A percentile compares a stretch with the other conserved stretches of the same genome.
Conservation (phyloP, 1,140 invertebrate species). For the Diuraphis noxia region DNA sequence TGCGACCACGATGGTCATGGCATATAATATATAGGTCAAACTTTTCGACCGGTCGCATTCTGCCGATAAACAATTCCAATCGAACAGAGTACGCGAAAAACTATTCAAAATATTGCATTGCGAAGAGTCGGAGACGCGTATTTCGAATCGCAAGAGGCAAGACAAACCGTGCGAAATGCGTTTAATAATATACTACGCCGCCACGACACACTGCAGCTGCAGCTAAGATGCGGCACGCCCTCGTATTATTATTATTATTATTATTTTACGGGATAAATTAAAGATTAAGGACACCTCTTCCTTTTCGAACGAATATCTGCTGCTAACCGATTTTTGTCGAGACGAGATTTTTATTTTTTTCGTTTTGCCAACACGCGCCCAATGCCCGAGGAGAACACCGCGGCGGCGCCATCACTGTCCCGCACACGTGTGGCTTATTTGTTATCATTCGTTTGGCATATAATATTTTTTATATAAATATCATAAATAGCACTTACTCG, state of each 20-base stretch:
- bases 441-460: no score
- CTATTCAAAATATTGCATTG: background rate
- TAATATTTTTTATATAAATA: background rate
- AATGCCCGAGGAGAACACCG: no score
- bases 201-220: no score
- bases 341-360: background rate
- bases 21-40: background rate
- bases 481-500: background rate
- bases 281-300: background rate
- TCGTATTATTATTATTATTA: no score
- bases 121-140: background rate
- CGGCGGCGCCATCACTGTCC: no score
- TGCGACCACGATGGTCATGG: no score
- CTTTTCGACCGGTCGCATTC: background rate
- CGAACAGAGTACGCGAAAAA: background rate
- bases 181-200: background rate
- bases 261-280: background rate
- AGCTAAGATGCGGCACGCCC: background rate
- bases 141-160: background rate
- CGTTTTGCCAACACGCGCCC: no score
- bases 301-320: background rate
- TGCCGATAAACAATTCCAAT: background rate
- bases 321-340: background rate
- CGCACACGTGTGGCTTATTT: no score
- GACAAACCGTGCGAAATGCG: background rate